Evolutionary conservation across 2,113 vertebrate species (phyloP), one percentile per base, ranked within the genome.

Genomic region (Baryphthengus martii): DNA sequence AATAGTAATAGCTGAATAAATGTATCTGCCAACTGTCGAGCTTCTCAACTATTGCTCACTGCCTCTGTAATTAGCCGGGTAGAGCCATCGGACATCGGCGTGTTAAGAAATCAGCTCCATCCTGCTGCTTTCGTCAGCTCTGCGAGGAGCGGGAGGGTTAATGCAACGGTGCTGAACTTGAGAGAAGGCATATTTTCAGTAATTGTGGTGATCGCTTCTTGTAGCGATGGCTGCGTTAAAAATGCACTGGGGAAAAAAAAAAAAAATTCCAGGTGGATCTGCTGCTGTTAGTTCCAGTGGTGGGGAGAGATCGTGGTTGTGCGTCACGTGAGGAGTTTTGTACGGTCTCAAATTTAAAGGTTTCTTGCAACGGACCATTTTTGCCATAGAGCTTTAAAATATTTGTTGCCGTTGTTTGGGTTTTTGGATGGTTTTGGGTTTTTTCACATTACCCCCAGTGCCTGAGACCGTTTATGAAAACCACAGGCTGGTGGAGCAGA

Each of bases 1-100:
- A 63, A 47, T 70, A 93, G 67, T 88, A 91, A 82, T 70, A 85
- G 78, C 75, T 67, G 78, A 77, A 85, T 76, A 93, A 90, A 74
- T 29, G 68, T 11, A 62, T 82, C 66, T 91, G 75, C 58, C 45
- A 37, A 39, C 49, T 9, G 1, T 3, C 26, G 74, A 66, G 37
- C 29, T n/a, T 29, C 90, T 62, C 67, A 39, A 4, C 68, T 78
- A 7, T 13, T 84, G 90, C 85, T 88, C 12, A 20, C 50, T 53
- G 19, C 35, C 63, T 25, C 25, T 37, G 52, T 86, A 63, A 45
- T 88, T 53, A 91, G 61, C 33, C 76, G 29, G 44, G 83, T 76
- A 67, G 61, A 76, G 85, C 40, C 56, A 79, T 81, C 85, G 67
- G 87, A 56, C 58, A 72, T 61, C 83, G 87, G 82, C 24, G 68